A percentile compares a stretch with the other conserved stretches of the same genome.
phyloP scores from a whole-genome alignment of 2,113 vertebrate species.

The Podiceps cristatus region DNA sequence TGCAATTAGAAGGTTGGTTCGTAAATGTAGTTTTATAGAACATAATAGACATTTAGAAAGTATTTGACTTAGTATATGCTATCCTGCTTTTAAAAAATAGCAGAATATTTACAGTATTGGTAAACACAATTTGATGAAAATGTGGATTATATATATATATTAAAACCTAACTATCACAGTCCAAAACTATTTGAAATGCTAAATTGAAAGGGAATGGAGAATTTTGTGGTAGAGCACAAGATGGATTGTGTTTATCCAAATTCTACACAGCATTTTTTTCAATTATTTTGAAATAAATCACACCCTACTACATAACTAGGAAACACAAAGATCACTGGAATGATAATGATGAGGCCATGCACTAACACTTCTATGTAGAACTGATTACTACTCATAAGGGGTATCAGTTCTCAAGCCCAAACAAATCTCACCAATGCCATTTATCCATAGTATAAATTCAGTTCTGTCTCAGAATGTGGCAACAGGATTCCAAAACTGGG shows the following conservation, averaged over 20 bases:
- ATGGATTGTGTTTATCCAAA: background rate
- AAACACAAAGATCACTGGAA: background rate
- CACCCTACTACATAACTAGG: background rate
- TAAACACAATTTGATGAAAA: background rate
- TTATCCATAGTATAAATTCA: background rate
- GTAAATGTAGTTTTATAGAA: background rate
- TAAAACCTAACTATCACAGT: background rate
- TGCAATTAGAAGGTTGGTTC: background rate
- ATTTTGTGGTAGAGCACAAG: background rate
- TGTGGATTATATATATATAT: accelerated
- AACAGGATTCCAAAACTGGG: background rate
- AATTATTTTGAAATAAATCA: background rate
- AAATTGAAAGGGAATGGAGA: background rate
- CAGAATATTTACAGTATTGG: background rate
- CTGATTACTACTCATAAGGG: background rate
- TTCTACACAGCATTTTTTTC: background rate
- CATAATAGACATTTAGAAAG: background rate
- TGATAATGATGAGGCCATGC: background rate
- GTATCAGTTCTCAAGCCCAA: background rate
- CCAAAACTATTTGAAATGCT: background rate
- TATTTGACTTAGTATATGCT: background rate
- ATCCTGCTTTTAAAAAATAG: background rate
- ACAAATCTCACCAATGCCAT: background rate
- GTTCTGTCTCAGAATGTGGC: background rate
- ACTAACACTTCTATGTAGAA: background rate